Percentiles rank a stretch among this genome's conserved stretches.
Evolutionary conservation across 1,140 invertebrate genomes (phyloP).

Genomic region (Drosophila suzukii): DNA sequence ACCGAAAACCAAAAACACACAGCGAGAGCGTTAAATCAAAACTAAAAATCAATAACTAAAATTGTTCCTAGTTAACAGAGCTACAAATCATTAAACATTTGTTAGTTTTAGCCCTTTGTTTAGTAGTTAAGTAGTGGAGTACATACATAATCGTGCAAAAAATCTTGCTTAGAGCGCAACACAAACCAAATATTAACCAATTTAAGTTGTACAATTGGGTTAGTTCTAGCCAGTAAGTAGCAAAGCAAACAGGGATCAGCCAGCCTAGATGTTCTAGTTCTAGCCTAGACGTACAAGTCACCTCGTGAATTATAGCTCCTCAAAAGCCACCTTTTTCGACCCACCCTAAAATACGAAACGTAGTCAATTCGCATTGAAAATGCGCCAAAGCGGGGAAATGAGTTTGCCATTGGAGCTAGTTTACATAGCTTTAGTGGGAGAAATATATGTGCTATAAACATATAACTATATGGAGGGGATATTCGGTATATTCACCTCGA

Average conservation of each 20-base stretch:
- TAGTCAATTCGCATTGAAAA: slow-evolving; percentile 66
- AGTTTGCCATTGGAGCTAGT: slow-evolving; percentile 2
- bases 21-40: slow-evolving; percentile 3
- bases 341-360: slow-evolving; percentile 6
- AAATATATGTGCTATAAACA: slow-evolving; percentile 5
- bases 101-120: slow-evolving; percentile 12
- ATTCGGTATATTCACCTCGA: background rate
- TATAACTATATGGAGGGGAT: background rate
- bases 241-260: slow-evolving; percentile 33
- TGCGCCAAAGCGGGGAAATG: slow-evolving; percentile 19
- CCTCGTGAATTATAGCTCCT: slow-evolving; percentile 6
- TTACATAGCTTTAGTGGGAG: background rate
- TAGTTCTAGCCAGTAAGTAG: slow-evolving; percentile 18
- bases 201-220: slow-evolving; percentile 24
- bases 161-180: slow-evolving; percentile 45
- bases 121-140: slow-evolving; percentile 22
- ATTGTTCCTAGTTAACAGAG: slow-evolving; percentile 45
- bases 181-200: slow-evolving; percentile 69
- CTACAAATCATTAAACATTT: slow-evolving; percentile 11
- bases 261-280: background rate
- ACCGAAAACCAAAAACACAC: slow-evolving; percentile 21
- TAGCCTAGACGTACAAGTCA: background rate
- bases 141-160: slow-evolving; percentile 6
- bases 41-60: slow-evolving; percentile 16
- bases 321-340: slow-evolving; percentile 4